These are phyloP conservation scores for Anoncus sp. DNA, from an alignment of 2,888 invertebrate species.

Conservation along the genomic window DNA sequence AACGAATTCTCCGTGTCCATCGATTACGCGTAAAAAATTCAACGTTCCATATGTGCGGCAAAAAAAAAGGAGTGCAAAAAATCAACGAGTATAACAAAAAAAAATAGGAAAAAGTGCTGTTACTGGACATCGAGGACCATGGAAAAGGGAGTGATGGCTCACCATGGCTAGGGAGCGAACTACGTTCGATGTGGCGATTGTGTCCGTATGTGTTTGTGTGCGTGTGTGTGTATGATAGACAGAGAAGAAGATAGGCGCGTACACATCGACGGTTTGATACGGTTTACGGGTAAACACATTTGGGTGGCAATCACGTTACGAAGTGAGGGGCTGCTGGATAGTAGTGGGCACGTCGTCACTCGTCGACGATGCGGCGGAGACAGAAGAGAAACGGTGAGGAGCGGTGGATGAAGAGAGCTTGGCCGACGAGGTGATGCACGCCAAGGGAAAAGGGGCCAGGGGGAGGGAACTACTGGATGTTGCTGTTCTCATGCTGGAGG, in stretches of 20 bases:
- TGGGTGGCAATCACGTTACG: slow-evolving; percentile 82
- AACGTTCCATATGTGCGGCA: background rate
- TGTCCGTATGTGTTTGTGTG: slow-evolving; percentile 62
- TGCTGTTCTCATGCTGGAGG: slow-evolving; percentile 27
- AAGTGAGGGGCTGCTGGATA: slow-evolving; percentile 70
- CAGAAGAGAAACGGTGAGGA: slow-evolving; percentile 47
- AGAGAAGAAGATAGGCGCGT: slow-evolving; percentile 54
- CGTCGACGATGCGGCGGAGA: slow-evolving; percentile 58
- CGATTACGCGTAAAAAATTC: background rate
- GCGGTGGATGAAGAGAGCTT: slow-evolving; percentile 58
- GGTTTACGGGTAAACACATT: slow-evolving; percentile 82
- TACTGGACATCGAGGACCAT: slow-evolving; percentile 36
- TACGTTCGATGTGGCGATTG: slow-evolving; percentile 55
- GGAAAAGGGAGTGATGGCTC: slow-evolving; percentile 36
- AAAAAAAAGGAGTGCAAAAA: background rate
- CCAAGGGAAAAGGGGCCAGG: slow-evolving; percentile 1
- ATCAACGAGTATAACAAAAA: slow-evolving; percentile 1
- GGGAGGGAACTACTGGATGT: slow-evolving; percentile 16
- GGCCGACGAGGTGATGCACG: slow-evolving; percentile 60
- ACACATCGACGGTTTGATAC: slow-evolving; percentile 80
- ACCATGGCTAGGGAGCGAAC: slow-evolving; percentile 17
- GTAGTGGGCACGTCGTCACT: slow-evolving; percentile 43
- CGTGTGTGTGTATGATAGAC: slow-evolving; percentile 21
- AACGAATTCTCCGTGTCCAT: background rate
- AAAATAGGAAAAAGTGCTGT: slow-evolving; percentile 33